phyloP scores from a whole-genome alignment of 2,797 vertebrate genomes.

The Anguilla pacifica region DNA sequence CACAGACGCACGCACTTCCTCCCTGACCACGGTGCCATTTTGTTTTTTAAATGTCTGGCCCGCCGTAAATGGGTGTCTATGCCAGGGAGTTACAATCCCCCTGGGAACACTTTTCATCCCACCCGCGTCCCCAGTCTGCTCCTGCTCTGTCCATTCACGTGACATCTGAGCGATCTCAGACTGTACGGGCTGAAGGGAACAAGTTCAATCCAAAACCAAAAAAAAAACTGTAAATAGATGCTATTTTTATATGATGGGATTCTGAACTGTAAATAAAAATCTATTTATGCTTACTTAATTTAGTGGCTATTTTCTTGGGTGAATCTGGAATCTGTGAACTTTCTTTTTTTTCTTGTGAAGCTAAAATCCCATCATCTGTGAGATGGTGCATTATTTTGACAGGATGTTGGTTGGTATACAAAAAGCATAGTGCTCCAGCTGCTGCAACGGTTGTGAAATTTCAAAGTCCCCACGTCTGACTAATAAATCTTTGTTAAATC shows the following conservation, averaged over 20 bases:
- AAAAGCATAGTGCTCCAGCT: not conserved
- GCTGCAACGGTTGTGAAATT: not conserved
- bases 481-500: not conserved
- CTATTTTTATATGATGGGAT: conserved; percentile 75
- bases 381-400: too few species aligned
- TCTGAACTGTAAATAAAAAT: conserved; percentile 75
- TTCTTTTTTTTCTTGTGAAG: not conserved
- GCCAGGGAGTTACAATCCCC: conserved; percentile 33
- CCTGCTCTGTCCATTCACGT: conserved; percentile 48
- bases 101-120: not conserved
- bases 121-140: conserved; percentile 41
- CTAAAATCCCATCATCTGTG: not conserved
- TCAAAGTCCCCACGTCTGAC: not conserved
- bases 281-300: conserved; percentile 71
- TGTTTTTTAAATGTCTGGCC: not conserved
- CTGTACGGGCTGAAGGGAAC: conserved; percentile 33
- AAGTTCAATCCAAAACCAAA: conserved; percentile 55
- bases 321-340: not conserved
- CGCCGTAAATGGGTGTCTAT: conserved; percentile 36
- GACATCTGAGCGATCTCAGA: conserved; percentile 45
- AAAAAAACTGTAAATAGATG: conserved; percentile 61
- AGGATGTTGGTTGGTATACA: not conserved
- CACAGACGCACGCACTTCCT: conserved; percentile 31
- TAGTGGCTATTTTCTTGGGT: conserved; percentile 27
- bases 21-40: conserved; percentile 44